A percentile compares a stretch with the other conserved stretches of the same genome.
Conservation (phyloP, 1,140 invertebrate species). For the Drosophila ananassae region DNA sequence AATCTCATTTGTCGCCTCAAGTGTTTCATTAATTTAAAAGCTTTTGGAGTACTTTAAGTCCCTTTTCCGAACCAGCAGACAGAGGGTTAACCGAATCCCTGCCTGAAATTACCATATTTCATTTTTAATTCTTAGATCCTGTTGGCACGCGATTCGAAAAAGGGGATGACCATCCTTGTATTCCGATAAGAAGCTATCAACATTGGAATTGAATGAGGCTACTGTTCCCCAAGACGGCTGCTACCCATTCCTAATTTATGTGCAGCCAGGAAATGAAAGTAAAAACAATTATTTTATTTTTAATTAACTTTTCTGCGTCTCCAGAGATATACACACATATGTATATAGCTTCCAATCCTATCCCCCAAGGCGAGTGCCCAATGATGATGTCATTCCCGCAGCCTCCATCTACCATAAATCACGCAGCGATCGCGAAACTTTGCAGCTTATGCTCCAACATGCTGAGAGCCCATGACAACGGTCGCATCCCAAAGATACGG, state of each 20-base stretch:
- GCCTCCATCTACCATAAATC: constrained; percentile 67
- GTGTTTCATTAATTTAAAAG: constrained; percentile 68
- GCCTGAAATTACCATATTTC: constrained; percentile 67
- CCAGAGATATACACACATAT: constrained; percentile 4
- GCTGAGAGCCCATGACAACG: constrained; percentile 37
- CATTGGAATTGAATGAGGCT: constrained; percentile 54
- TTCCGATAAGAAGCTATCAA: constrained; percentile 41
- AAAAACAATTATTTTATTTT: constrained; percentile 42
- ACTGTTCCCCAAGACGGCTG: constrained; percentile 1
- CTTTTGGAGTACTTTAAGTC: constrained; percentile 37
- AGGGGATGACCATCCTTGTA: constrained; percentile 5
- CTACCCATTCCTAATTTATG: constrained; percentile 2
- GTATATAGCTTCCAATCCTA: constrained; percentile 4
- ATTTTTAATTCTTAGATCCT: constrained; percentile 55
- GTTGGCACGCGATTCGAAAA: constrained; percentile 49
- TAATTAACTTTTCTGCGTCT: constrained; percentile 34
- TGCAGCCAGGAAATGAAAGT: constrained; percentile 40
- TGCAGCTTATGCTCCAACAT: constrained; percentile 47
- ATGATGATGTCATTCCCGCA: constrained; percentile 71
- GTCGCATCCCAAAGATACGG: constrained; percentile 38
- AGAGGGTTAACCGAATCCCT: constrained; percentile 44
- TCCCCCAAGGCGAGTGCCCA: constrained; percentile 25
- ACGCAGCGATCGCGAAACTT: constrained; percentile 59
- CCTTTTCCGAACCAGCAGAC: not conserved
- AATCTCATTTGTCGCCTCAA: constrained; percentile 41